Base-by-base conservation (phyloP, 2,888 invertebrate genomes). In the Melieria omissa region DNA sequence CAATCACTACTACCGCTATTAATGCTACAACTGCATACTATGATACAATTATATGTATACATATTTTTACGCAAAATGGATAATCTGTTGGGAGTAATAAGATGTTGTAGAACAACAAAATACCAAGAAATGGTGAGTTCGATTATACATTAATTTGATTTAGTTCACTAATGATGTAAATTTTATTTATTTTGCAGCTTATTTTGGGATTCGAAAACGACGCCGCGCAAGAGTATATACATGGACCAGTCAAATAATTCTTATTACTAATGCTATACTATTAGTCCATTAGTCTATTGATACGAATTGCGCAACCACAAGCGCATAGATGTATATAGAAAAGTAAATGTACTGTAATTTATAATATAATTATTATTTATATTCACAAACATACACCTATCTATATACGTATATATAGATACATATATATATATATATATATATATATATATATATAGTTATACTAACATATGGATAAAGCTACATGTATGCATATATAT, bases 191-290 rank as follows among this genome's bases (percentile, higher is more conserved):
- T 14, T 66, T 71, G 12, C 58, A 71, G 71, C 57, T 67, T 29
- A 62, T 71, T 62, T 71, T 71, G 67, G 49, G 55, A 60, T 52
- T 14, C 9, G 16, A 67, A 63, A 67, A 57, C 52, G 46, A 55
- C 29, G 14, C 45, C 61, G 55, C 12, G 52, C 60, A 54, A 58
- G 61, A 58, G 65, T 75, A 70, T 72, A 72, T 71, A 72, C 65
- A 69, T 74, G 76, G 77, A 77, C 73, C 75, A 77, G 75, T 76
- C 75, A 75, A 74, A 74, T 74, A 74, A 72, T 71, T 68, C 49
- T 71, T 74, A 71, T 68, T 72, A 73, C 61, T 69, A 71, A 58
- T 71, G 63, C 47, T 67, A 70, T 47, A 29, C 29, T 29, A 29
- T 29, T 29, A 46, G 61, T 16, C 47, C 41, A 67, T 72, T 71